Percentiles rank a stretch among this genome's conserved stretches.
phyloP scores from a whole-genome alignment of 2,797 vertebrate genomes.

The Cyclopterus lumpus region DNA sequence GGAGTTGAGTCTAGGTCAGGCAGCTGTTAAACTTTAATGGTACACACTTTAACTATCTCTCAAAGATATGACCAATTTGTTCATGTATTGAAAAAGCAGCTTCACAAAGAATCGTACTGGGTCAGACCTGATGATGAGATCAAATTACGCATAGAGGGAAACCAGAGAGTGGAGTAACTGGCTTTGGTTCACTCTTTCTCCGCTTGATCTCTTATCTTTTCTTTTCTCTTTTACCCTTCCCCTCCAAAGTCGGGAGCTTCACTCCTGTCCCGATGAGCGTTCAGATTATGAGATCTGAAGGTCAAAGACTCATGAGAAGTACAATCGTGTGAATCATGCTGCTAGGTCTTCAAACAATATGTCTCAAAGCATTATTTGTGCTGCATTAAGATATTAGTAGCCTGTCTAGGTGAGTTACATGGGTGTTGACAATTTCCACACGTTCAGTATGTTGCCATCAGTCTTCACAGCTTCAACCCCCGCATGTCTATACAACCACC shows the following conservation, averaged over 20 bases:
- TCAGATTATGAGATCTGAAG: slow-evolving; percentile 85
- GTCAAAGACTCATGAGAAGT: slow-evolving; percentile 34
- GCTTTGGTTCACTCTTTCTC: slow-evolving; percentile 60
- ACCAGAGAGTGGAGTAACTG: slow-evolving; percentile 45
- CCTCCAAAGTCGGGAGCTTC: slow-evolving; percentile 57
- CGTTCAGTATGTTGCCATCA: neutral
- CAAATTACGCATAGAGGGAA: slow-evolving; percentile 79
- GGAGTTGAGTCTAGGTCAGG: slow-evolving; percentile 14
- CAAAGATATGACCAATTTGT: slow-evolving; percentile 26
- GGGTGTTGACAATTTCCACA: slow-evolving; percentile 24
- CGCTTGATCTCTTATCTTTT: neutral
- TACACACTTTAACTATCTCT: neutral
- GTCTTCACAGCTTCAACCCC: slow-evolving; percentile 31
- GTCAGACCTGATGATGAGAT: slow-evolving; percentile 77
- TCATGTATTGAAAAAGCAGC: neutral
- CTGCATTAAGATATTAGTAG: neutral
- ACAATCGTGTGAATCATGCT: slow-evolving; percentile 9
- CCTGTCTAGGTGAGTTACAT: neutral
- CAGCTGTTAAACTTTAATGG: slow-evolving; percentile 19
- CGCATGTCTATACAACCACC: slow-evolving; percentile 58
- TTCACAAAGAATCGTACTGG: slow-evolving; percentile 21
- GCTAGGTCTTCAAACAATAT: neutral
- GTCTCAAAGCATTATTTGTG: neutral
- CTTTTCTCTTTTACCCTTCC: slow-evolving; percentile 14
- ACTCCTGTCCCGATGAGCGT: slow-evolving; percentile 72